A percentile compares a stretch with the other conserved stretches of the same genome.
phyloP scores from a whole-genome alignment of 2,888 invertebrate genomes.

The Harpalus rubripes region DNA sequence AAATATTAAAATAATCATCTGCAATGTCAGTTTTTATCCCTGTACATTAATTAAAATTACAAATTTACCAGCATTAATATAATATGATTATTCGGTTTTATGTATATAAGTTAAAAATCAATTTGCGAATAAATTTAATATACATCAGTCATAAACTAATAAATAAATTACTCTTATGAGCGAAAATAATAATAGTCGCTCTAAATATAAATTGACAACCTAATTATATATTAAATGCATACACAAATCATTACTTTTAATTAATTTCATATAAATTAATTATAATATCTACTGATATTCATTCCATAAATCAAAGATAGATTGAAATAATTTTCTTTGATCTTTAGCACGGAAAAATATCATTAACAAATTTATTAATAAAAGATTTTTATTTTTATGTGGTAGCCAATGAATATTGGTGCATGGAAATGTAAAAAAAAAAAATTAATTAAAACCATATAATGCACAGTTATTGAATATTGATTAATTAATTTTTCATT shows the following conservation, averaged over 20 bases:
- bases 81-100: not conserved
- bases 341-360: conserved; percentile 17
- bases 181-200: conserved; percentile 17
- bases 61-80: not conserved
- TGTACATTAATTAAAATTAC: not conserved
- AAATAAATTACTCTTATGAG: conserved; percentile 18
- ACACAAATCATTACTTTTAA: conserved; percentile 9
- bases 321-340: conserved; percentile 17
- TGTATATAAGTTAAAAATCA: conserved; percentile 3
- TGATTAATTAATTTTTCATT: not conserved
- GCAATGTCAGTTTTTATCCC: conserved; percentile 12
- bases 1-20: conserved; percentile 9
- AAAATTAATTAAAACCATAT: not conserved
- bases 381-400: not conserved
- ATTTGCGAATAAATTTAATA: conserved; percentile 17
- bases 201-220: conserved; percentile 17
- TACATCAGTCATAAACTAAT: conserved; percentile 21
- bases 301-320: conserved; percentile 36
- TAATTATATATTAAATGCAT: conserved; percentile 22
- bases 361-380: conserved; percentile 24
- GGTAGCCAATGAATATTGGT: too few relatives aligned
- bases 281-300: conserved; percentile 5
- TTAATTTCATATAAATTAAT: conserved; percentile 25
- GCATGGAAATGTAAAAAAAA: not conserved
- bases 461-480: not conserved